Conservation (phyloP, 2,113 vertebrate genomes). For the Propithecus coquereli region DNA sequence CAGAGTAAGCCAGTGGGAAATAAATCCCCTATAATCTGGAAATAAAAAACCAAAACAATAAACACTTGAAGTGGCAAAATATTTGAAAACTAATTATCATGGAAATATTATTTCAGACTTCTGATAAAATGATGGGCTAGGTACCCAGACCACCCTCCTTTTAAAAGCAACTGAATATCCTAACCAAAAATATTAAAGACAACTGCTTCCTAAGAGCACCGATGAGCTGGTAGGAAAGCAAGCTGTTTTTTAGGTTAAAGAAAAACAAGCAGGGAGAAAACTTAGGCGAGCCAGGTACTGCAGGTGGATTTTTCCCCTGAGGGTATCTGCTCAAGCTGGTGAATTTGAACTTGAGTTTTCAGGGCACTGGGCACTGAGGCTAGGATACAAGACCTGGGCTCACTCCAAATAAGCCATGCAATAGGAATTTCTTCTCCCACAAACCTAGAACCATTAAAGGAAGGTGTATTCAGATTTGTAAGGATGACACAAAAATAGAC, state of each 20-base stretch:
- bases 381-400: not conserved
- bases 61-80: not conserved
- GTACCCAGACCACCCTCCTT: not conserved
- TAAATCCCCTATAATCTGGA: not conserved
- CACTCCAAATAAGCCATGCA: not conserved
- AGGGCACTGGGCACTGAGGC: not conserved
- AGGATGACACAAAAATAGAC: not conserved
- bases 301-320: not conserved
- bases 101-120: not conserved
- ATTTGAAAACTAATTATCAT: not conserved
- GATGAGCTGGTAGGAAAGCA: not conserved
- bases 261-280: not conserved
- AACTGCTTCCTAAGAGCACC: not conserved
- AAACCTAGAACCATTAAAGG: not conserved
- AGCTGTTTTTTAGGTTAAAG: not conserved
- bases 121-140: not conserved
- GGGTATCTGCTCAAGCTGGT: not conserved
- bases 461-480: not conserved
- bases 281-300: too few species aligned
- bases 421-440: not conserved
- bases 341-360: not conserved
- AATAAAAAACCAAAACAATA: not conserved
- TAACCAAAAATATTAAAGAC: not conserved
- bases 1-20: not conserved
- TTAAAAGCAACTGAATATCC: not conserved